Evolutionary conservation across 2,888 invertebrate species (phyloP).

Genomic region (Limnephilus rhombicus): DNA sequence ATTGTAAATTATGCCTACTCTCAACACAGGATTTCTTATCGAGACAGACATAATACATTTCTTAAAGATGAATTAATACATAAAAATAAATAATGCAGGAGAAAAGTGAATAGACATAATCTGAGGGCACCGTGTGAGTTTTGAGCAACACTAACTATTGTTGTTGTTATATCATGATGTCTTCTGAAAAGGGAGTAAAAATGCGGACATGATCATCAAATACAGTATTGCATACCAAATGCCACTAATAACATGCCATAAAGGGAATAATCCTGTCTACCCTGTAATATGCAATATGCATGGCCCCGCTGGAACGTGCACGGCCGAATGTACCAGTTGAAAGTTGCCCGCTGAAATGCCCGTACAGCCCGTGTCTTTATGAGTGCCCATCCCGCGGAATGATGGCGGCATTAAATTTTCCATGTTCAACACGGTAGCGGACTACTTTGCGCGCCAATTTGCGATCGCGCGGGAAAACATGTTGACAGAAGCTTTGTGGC

Average conservation of each 20-base stretch:
- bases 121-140: not conserved
- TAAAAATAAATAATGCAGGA: not conserved
- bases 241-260: not conserved
- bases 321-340: not conserved
- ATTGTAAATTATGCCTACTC: too few relatives aligned
- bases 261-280: not conserved
- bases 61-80: too few relatives aligned
- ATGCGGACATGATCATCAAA: not conserved
- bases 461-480: conserved; percentile 46
- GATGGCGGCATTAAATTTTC: conserved; percentile 16
- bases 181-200: not conserved
- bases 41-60: too few relatives aligned
- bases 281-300: not conserved
- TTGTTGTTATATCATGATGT: not conserved
- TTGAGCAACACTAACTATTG: not conserved
- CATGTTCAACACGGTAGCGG: conserved; percentile 18
- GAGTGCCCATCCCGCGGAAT: conserved; percentile 7
- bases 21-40: too few relatives aligned
- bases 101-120: not conserved
- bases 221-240: not conserved
- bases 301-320: too few relatives aligned
- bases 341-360: not conserved
- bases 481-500: conserved; percentile 27
- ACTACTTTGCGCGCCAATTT: conserved; percentile 46
- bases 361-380: not conserved